phyloP scores from a whole-genome alignment of 2,113 vertebrate genomes.

The Chelonoidis abingdonii region DNA sequence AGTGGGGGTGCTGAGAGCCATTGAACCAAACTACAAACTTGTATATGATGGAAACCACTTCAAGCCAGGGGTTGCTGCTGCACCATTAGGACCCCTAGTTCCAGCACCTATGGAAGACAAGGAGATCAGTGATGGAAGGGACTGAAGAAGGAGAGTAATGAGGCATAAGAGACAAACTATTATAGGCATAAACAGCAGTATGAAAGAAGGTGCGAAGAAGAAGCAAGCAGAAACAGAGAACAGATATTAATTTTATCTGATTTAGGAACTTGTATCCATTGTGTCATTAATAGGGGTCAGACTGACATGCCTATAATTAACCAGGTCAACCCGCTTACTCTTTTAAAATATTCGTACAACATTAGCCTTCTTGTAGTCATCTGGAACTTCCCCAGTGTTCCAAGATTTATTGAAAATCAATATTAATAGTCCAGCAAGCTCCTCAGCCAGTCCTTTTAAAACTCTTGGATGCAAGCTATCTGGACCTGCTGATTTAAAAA shows the following conservation, averaged over 20 bases:
- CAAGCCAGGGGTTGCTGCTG: too few relatives aligned
- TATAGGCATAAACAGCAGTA: accelerated
- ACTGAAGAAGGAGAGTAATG: not conserved
- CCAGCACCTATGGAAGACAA: not conserved
- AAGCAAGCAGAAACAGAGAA: not conserved
- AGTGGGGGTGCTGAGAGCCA: too few relatives aligned
- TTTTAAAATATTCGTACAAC: not conserved
- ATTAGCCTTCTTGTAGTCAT: not conserved
- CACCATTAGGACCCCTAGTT: too few relatives aligned
- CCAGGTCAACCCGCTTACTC: not conserved
- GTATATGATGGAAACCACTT: too few relatives aligned
- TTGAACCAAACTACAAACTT: too few relatives aligned
- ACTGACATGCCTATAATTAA: not conserved
- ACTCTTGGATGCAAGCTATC: not conserved
- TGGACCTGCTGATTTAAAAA: not conserved
- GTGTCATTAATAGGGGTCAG: not conserved
- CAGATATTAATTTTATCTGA: not conserved
- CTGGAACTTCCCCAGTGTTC: not conserved
- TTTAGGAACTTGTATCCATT: not conserved
- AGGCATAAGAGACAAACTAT: not conserved
- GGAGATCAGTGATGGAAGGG: not conserved
- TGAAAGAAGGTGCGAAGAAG: not conserved
- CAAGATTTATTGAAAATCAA: not conserved
- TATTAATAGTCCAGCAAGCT: not conserved
- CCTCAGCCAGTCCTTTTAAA: not conserved